Percentiles rank a stretch among this genome's conserved stretches.
These are phyloP conservation scores for Corythaeola cristata DNA, from an alignment of 2,113 vertebrate genomes.

Conservation along the genomic window DNA sequence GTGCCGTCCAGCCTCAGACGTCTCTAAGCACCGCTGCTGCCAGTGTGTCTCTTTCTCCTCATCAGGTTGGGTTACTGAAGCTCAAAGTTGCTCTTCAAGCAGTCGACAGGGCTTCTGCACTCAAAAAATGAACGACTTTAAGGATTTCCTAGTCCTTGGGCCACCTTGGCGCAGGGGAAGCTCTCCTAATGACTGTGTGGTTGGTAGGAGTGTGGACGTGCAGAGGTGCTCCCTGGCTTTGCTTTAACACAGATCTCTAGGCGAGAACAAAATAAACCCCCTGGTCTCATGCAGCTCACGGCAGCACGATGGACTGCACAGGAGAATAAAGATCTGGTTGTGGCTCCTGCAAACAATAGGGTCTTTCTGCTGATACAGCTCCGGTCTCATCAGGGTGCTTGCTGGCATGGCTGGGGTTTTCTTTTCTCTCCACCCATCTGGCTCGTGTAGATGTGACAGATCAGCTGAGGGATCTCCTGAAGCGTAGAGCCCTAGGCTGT, in stretches of 20 bases:
- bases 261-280: not conserved
- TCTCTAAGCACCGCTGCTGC: not conserved
- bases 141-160: not conserved
- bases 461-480: rapidly evolving
- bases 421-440: not conserved
- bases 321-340: not conserved
- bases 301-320: rapidly evolving
- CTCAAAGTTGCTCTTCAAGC: rapidly evolving
- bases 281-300: rapidly evolving
- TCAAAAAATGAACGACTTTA: rapidly evolving
- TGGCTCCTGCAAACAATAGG: not conserved
- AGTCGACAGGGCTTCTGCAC: rapidly evolving
- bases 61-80: rapidly evolving
- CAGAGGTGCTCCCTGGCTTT: rapidly evolving
- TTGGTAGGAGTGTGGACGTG: not conserved
- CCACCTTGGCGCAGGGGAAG: not conserved
- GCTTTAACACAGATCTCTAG: not conserved
- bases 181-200: not conserved
- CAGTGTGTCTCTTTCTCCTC: not conserved
- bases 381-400: not conserved
- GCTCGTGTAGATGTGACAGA: not conserved
- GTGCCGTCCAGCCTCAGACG: not conserved
- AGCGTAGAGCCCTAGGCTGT: not conserved
- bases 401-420: not conserved
- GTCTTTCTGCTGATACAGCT: not conserved